Evolutionary conservation across 2,797 vertebrate species (phyloP), one percentile per base, ranked within the genome.

Genomic region (Naso thynnoides): DNA sequence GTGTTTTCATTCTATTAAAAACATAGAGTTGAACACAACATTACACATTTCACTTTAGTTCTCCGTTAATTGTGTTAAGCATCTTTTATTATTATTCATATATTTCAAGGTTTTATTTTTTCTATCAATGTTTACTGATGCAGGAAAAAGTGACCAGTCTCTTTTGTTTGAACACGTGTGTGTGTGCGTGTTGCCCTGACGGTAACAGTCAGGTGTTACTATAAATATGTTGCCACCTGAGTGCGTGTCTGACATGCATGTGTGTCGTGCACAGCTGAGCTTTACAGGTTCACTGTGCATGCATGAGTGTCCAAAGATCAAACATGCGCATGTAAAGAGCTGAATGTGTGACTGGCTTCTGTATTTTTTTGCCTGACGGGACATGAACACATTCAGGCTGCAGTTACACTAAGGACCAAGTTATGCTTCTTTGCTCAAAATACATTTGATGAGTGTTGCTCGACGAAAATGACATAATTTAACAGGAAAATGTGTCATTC

Each of bases 241-340:
- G 39, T 23, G 13, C 54, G n/a, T 33, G 57, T 59, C 23, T 66
- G 19, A 63, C 42, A 53, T 6, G 2, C 38, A 55, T 53, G 72
- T 74, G 1, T 47, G n/a, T n/a, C n/a, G n/a, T 55, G 31, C 29
- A 24, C 38, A 73, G 48, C 26, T 58, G 59, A 23, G 58, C 24
- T 54, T 70, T 11, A 24, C 29, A 41, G 62, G n/a, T 70, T 52
- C 1, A 64, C 26, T 31, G 27, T 68, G 5, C 55, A 52, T 7
- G 53, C 47, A 49, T 47, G 55, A 70, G 19, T 60, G 42, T 33
- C 56, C 19, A 77, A 10, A 19, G 18, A 33, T 47, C 9, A 24
- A 24, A 16, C 44, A 19, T 44, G 38, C 11, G 10, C 33, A 33
- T 31, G n/a, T 9, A 14, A n/a, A 29, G 49, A 49, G 27, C 36